Evolutionary conservation across 2,797 vertebrate genomes (phyloP), one percentile per base, ranked within the genome.

Genomic region (Taeniopygia guttata): DNA sequence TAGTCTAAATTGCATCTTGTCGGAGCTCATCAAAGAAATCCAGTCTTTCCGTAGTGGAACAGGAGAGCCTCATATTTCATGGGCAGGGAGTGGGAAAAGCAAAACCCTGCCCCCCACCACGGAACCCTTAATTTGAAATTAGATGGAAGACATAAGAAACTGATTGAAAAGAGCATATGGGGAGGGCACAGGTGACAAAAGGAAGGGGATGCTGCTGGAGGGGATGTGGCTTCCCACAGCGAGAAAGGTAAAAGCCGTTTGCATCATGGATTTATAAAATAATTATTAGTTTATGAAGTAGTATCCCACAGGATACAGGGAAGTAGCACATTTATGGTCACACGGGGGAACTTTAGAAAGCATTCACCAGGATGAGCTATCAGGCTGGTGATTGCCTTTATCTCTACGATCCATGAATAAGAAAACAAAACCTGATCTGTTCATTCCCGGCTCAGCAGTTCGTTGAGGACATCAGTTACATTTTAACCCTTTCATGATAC

Each of bases 401-500:
- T 96, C 92, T 94, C 52, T 52, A 25, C 58, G 54, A 54, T 66
- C 83, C 70, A 8, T 84, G 91, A 90, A 86, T 94, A 86, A 87
- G 91, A 95, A 97, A 95, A 94, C 94, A 96, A 95, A 95, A 91
- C 83, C 73, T 70, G 63, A 90, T 90, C 79, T 69, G 76, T 69
- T 95, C 38, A 88, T 84, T 82, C 42, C 79, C 91, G 60, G 46
- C 70, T 93, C 83, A 73, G 66, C 51, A 69, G 52, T 43, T 92
- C 58, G 43, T n/a, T 77, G 93, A 88, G 30, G 46, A 78, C 59
- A 84, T 56, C 73, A 64, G 91, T 89, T 88, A 49, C 91, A 54
- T 69, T 94, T 96, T 96, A 96, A 97, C 89, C 76, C 87, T 87
- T 96, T 34, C 59, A 8, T 30, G 85, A 36, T 76, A 46, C 76